Conservation (phyloP, 2,888 invertebrate genomes). For the Leucozona laternaria region DNA sequence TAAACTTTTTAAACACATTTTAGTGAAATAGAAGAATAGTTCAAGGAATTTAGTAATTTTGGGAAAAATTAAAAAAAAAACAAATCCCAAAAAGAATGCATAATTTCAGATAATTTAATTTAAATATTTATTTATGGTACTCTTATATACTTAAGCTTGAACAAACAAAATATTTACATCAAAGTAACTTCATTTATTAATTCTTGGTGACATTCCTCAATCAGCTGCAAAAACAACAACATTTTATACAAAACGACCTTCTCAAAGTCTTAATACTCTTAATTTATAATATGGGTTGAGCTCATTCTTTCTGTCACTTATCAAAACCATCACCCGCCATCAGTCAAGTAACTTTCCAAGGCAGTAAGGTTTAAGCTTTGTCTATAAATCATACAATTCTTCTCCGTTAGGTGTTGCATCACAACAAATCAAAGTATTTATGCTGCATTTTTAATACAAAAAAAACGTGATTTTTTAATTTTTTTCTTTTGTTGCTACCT, state of each 20-base stretch:
- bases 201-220: too few species aligned
- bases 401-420: slow-evolving; percentile 5
- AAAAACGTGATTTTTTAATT: slow-evolving; percentile 37
- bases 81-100: too few species aligned
- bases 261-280: slow-evolving; percentile 3
- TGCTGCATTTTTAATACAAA: slow-evolving; percentile 36
- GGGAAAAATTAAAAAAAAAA: too few species aligned
- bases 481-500: slow-evolving; percentile 6
- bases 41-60: too few species aligned
- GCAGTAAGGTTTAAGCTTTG: not conserved
- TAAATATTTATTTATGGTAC: too few species aligned
- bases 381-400: not conserved
- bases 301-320: slow-evolving; percentile 6
- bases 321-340: slow-evolving; percentile 1
- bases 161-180: too few species aligned
- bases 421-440: slow-evolving; percentile 1
- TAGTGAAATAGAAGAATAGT: too few species aligned
- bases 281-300: slow-evolving; percentile 4
- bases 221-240: not conserved
- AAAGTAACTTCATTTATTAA: too few species aligned
- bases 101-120: too few species aligned
- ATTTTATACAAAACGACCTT: not conserved
- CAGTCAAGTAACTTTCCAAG: slow-evolving; percentile 11
- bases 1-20: too few species aligned
- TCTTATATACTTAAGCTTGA: too few species aligned